Percentiles rank a stretch among this genome's conserved stretches.
phyloP scores from a whole-genome alignment of 1,140 invertebrate genomes.

The Notospermus geniculatus region DNA sequence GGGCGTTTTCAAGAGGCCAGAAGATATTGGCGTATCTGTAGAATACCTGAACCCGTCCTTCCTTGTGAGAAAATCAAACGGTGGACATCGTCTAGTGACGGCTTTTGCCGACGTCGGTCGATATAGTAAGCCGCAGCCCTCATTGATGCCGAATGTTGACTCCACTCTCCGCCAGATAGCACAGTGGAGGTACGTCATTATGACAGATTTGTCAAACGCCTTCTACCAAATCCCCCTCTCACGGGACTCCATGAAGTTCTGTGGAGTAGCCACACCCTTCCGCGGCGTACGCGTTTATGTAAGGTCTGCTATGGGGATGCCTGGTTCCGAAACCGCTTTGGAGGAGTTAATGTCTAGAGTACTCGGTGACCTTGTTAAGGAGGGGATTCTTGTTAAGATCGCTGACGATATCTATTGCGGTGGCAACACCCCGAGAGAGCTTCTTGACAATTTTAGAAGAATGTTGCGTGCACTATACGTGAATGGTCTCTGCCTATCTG shows the following conservation, averaged over 20 bases:
- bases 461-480: too few relatives aligned
- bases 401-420: constrained; percentile 15
- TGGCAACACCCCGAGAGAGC: constrained; percentile 10
- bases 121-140: constrained; percentile 29
- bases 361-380: constrained; percentile 25
- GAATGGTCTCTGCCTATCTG: constrained; percentile 12
- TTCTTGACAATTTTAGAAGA: constrained; percentile 7
- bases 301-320: constrained; percentile 30
- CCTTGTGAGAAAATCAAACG: too few relatives aligned
- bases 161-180: constrained; percentile 24
- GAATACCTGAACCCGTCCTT: constrained; percentile 26
- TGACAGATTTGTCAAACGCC: constrained; percentile 21
- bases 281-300: constrained; percentile 23
- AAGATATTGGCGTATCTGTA: constrained; percentile 17
- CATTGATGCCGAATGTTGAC: constrained; percentile 23
- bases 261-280: constrained; percentile 27
- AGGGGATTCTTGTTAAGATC: constrained; percentile 20
- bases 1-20: constrained; percentile 20
- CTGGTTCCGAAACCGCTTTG: too few relatives aligned
- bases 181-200: constrained; percentile 23
- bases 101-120: constrained; percentile 25
- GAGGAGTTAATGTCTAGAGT: constrained; percentile 32
- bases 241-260: constrained; percentile 24
- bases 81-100: too few relatives aligned
- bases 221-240: constrained; percentile 29